Base-by-base conservation (phyloP, 2,797 vertebrate species). In the Muraenolepis orangiensis region DNA sequence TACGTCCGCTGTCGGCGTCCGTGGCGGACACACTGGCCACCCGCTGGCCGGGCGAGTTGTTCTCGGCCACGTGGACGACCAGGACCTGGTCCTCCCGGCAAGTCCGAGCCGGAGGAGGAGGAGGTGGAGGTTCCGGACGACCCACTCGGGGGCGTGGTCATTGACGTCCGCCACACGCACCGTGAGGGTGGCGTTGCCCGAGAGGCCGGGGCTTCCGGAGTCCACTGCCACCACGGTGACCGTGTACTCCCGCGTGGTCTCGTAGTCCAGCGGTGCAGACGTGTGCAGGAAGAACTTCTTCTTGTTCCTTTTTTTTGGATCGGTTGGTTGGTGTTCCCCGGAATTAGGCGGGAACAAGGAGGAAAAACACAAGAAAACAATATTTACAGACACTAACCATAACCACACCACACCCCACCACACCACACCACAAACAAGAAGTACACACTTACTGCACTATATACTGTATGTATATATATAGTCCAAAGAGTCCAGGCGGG, bases 281-380 rank as follows among this genome's bases (percentile, higher is more conserved):
- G 98, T 99, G 87, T 98, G 98, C 18, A 99, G 88, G 84, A 99
- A 99, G 81, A 96, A 99, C 84, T 99, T 99, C 85, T 97, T 97
- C 90, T 95, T 96, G 89, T 98, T 98, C 86, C 51, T 76, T 98
- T 98, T 86, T 42, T 76, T 36, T 73, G 69, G 32, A 12, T 64
- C n/a, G n/a, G n/a, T n/a, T n/a, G n/a, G n/a, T n/a, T n/a, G n/a
- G n/a, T n/a, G n/a, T n/a, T n/a, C n/a, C n/a, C n/a, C n/a, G n/a
- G n/a, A n/a, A n/a, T n/a, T n/a, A n/a, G n/a, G n/a, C n/a, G n/a
- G n/a, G n/a, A n/a, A n/a, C n/a, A n/a, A n/a, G n/a, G n/a, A n/a
- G n/a, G n/a, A n/a, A n/a, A n/a, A n/a, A n/a, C n/a, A n/a, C n/a
- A n/a, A n/a, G n/a, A n/a, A n/a, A n/a, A n/a, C n/a, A n/a, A n/a